Evolutionary conservation across 2,113 vertebrate species (phyloP).

Genomic region (Serinus canaria): DNA sequence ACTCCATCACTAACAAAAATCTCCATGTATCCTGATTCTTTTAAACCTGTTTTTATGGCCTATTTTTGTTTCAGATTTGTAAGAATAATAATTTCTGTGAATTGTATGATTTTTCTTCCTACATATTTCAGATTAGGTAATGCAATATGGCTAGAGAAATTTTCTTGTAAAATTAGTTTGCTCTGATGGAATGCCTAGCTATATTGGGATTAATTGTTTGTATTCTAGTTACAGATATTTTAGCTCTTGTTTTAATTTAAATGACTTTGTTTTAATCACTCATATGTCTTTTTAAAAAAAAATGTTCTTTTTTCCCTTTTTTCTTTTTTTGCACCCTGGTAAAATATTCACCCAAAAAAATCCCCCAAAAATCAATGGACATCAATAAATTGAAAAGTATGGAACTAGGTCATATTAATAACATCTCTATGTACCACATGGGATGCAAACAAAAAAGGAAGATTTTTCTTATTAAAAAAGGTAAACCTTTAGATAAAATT

Average conservation of each 20-base stretch:
- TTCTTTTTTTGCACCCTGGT: background rate
- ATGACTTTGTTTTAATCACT: background rate
- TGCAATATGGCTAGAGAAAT: background rate
- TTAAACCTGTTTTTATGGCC: background rate
- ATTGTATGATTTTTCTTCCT: background rate
- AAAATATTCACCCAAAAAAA: background rate
- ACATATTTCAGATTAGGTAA: background rate
- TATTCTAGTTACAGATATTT: background rate
- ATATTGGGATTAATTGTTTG: background rate
- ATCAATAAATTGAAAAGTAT: background rate
- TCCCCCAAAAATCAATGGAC: background rate
- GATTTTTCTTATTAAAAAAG: background rate
- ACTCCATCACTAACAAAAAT: background rate
- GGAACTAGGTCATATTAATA: background rate
- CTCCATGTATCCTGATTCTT: background rate
- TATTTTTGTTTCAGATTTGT: background rate
- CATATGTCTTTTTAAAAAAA: fast-evolving
- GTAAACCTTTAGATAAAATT: background rate
- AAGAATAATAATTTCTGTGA: background rate
- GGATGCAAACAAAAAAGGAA: background rate
- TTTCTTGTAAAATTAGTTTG: background rate
- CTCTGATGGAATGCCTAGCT: background rate
- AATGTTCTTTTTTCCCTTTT: background rate
- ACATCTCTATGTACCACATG: background rate
- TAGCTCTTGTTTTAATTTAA: background rate